Evolutionary conservation across 2,113 vertebrate genomes (phyloP).

Genomic region (Coturnix japonica): DNA sequence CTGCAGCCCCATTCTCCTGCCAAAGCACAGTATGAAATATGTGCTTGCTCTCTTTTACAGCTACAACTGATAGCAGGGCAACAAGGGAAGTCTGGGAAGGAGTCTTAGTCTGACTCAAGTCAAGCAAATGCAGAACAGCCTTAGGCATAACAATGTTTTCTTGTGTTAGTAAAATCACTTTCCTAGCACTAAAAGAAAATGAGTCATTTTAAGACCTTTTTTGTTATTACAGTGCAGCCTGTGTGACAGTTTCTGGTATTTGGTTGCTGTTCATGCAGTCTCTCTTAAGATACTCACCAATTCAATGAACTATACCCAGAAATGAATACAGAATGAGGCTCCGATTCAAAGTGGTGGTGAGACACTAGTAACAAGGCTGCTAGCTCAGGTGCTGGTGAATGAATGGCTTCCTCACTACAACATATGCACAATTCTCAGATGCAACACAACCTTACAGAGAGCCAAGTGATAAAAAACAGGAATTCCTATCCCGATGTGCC

Average conservation of each 20-base stretch:
- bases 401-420: background rate
- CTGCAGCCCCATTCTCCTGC: background rate
- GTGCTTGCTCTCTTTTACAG: background rate
- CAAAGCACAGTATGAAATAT: background rate
- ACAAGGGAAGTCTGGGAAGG: background rate
- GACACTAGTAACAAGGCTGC: rapidly evolving
- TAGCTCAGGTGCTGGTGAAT: background rate
- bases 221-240: background rate
- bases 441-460: background rate
- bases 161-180: background rate
- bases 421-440: background rate
- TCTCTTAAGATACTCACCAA: background rate
- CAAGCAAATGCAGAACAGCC: slow-evolving; percentile 30
- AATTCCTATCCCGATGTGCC: background rate
- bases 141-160: slow-evolving; percentile 3
- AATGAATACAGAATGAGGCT: background rate
- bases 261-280: background rate
- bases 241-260: background rate
- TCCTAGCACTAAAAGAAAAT: background rate
- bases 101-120: background rate
- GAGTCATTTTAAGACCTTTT: slow-evolving; percentile 19
- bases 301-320: background rate
- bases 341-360: background rate
- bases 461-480: background rate
- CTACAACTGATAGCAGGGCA: background rate